phyloP scores from a whole-genome alignment of 2,888 invertebrate species.

The Dichetophora obliterata region DNA sequence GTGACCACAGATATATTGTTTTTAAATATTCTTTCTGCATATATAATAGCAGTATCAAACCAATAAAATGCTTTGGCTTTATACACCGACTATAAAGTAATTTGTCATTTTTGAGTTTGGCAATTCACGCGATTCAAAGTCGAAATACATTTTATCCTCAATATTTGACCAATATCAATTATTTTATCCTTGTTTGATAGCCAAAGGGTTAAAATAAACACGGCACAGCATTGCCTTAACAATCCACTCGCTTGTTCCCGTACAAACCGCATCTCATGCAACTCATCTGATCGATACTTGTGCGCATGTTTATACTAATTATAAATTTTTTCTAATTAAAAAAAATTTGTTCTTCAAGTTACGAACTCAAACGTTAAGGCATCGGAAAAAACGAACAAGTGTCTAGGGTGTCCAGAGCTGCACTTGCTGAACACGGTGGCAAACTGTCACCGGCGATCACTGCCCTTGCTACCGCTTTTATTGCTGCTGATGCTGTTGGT shows the following conservation, averaged over 20 bases:
- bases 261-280: background rate
- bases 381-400: slow-evolving; percentile 1
- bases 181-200: too few species aligned
- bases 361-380: background rate
- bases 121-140: too few species aligned
- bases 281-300: slow-evolving; percentile 21
- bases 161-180: too few species aligned
- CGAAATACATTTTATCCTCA: too few species aligned
- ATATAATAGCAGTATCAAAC: too few species aligned
- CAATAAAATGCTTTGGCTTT: too few species aligned
- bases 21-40: too few species aligned
- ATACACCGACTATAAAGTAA: too few species aligned
- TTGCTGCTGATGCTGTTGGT: background rate
- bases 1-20: too few species aligned
- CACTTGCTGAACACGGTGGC: slow-evolving; percentile 7
- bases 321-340: slow-evolving; percentile 39
- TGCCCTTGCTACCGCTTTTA: background rate
- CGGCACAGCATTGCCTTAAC: background rate
- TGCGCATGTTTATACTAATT: slow-evolving; percentile 41
- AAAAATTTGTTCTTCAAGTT: background rate
- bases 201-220: slow-evolving; percentile 8
- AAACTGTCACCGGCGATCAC: slow-evolving; percentile 17
- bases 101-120: too few species aligned
- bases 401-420: background rate
- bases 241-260: background rate